A percentile compares a stretch with the other conserved stretches of the same genome.
These are phyloP conservation scores for Anas flavirostris DNA, from an alignment of 2,797 vertebrate genomes.

Conservation along the genomic window DNA sequence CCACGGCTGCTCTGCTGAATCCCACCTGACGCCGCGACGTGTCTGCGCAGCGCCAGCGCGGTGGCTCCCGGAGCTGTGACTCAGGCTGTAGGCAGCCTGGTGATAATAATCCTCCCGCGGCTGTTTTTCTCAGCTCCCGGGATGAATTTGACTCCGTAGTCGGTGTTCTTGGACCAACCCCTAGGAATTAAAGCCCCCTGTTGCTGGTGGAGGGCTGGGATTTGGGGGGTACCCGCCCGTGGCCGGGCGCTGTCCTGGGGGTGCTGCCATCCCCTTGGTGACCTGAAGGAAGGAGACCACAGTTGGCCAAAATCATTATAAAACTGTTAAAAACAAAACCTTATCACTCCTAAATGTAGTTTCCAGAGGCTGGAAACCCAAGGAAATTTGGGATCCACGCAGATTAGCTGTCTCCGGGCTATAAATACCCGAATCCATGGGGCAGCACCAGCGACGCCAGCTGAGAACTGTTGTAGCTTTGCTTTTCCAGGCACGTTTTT, in stretches of 20 bases:
- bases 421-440: background rate
- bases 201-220: background rate
- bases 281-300: background rate
- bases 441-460: background rate
- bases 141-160: background rate
- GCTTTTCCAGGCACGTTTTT: background rate
- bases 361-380: background rate
- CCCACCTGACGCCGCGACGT: background rate
- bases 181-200: background rate
- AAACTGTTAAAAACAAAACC: slow-evolving; percentile 35
- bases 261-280: background rate
- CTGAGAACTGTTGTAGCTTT: background rate
- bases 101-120: background rate
- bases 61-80: background rate
- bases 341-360: background rate
- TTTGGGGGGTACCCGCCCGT: background rate
- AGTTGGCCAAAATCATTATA: background rate
- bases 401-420: background rate
- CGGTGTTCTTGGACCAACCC: background rate
- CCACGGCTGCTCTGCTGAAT: background rate
- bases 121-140: background rate
- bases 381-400: background rate
- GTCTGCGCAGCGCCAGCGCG: background rate
- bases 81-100: background rate
- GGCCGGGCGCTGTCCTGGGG: background rate